Evolutionary conservation across 2,797 vertebrate species (phyloP).

Genomic region (Falco rusticolus): DNA sequence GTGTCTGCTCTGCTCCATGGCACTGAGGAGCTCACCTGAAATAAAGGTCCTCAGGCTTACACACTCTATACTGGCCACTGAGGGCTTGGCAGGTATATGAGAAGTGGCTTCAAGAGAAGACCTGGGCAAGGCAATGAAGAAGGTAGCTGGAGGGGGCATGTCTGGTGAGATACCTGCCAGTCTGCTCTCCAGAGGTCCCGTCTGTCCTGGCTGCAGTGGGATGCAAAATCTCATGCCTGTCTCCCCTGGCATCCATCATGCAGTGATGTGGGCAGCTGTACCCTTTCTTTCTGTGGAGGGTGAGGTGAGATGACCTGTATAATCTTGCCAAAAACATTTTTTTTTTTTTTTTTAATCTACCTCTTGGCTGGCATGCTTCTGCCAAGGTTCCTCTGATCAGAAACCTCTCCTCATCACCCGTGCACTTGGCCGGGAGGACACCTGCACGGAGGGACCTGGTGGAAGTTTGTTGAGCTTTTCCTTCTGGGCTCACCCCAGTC

Average conservation of each 20-base stretch:
- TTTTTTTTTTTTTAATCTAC: neutral
- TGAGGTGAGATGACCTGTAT: neutral
- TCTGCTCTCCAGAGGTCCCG: neutral
- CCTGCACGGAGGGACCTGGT: neutral
- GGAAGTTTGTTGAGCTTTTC: neutral
- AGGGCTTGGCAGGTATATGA: neutral
- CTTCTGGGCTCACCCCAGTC: neutral
- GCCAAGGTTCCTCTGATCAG: neutral
- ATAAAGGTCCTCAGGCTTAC: neutral
- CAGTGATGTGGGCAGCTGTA: neutral
- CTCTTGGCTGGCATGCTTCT: fast-evolving
- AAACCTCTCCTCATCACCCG: neutral
- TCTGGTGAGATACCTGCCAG: neutral
- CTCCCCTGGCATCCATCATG: neutral
- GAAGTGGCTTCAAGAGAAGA: neutral
- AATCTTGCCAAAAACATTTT: neutral
- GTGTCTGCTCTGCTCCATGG: neutral
- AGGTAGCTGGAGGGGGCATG: neutral
- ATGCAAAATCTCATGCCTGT: neutral
- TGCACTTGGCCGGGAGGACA: neutral
- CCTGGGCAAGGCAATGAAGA: neutral
- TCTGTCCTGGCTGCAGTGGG: neutral
- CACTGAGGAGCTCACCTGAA: neutral
- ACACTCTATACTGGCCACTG: neutral
- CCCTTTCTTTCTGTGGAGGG: neutral